Evolutionary conservation across 2,797 vertebrate genomes (phyloP).

Genomic region (Neosalanx taihuensis): DNA sequence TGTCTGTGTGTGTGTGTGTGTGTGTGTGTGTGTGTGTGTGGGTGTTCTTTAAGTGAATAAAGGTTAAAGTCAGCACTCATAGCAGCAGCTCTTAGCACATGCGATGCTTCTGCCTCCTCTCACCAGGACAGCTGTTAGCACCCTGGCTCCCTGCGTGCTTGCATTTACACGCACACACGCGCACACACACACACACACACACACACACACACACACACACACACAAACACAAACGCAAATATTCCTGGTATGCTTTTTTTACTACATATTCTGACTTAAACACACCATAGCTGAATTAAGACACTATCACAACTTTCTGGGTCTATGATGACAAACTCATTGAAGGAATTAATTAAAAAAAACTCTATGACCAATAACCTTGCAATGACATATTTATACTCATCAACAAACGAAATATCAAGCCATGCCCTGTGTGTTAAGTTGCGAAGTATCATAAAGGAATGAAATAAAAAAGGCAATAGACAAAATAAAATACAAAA

Average conservation of each 20-base stretch:
- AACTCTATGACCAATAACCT: too few relatives aligned
- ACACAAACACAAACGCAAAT: conserved; percentile 28
- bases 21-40: neutral
- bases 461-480: too few relatives aligned
- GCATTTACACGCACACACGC: conserved; percentile 8
- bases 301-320: too few relatives aligned
- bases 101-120: conserved; percentile 28
- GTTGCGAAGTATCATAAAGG: too few relatives aligned
- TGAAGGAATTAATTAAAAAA: too few relatives aligned
- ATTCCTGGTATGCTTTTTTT: conserved; percentile 1
- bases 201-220: neutral
- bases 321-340: too few relatives aligned
- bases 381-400: too few relatives aligned
- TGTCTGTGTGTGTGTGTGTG: neutral
- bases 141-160: conserved; percentile 40
- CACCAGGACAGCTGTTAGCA: conserved; percentile 53
- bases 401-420: too few relatives aligned
- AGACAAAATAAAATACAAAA: too few relatives aligned
- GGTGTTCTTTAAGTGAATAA: conserved; percentile 40
- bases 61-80: conserved; percentile 52
- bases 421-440: too few relatives aligned
- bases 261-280: conserved; percentile 5
- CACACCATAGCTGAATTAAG: neutral
- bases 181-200: conserved; percentile 7
- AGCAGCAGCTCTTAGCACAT: conserved; percentile 70